These are phyloP conservation scores for Theristicus caerulescens DNA, from an alignment of 2,113 vertebrate genomes.

Conservation along the genomic window DNA sequence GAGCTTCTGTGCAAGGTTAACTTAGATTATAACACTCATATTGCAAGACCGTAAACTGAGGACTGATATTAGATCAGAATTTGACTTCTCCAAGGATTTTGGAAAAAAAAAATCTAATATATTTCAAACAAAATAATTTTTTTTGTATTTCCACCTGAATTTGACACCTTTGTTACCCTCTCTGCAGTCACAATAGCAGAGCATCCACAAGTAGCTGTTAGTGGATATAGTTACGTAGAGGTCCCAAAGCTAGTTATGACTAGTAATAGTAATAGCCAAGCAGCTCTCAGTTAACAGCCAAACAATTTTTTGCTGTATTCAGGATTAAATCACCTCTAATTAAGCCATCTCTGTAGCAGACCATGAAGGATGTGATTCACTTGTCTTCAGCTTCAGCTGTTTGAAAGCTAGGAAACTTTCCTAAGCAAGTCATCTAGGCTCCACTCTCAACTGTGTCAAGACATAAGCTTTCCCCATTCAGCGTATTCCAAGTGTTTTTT, in stretches of 20 bases:
- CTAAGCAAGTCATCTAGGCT: background rate
- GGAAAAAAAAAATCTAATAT: background rate
- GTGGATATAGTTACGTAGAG: background rate
- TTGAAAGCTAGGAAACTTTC: background rate
- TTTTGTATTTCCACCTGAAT: background rate
- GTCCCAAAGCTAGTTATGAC: background rate
- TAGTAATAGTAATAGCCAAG: background rate
- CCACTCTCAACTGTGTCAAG: background rate
- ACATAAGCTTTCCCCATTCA: background rate
- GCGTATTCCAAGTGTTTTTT: background rate
- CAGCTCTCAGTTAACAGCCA: background rate
- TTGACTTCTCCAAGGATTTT: background rate
- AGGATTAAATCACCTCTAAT: background rate
- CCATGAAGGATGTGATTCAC: background rate
- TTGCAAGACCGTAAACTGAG: background rate
- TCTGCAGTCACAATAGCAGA: background rate
- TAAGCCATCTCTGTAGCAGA: background rate
- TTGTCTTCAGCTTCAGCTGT: background rate
- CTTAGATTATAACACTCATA: background rate
- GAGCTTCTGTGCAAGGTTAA: background rate
- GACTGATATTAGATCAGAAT: background rate
- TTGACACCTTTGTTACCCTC: background rate
- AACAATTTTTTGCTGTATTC: background rate
- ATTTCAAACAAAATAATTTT: background rate
- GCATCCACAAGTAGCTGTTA: background rate